A percentile compares a stretch with the other conserved stretches of the same genome.
phyloP scores from a whole-genome alignment of 2,888 invertebrate genomes.

The Pterostichus madidus region DNA sequence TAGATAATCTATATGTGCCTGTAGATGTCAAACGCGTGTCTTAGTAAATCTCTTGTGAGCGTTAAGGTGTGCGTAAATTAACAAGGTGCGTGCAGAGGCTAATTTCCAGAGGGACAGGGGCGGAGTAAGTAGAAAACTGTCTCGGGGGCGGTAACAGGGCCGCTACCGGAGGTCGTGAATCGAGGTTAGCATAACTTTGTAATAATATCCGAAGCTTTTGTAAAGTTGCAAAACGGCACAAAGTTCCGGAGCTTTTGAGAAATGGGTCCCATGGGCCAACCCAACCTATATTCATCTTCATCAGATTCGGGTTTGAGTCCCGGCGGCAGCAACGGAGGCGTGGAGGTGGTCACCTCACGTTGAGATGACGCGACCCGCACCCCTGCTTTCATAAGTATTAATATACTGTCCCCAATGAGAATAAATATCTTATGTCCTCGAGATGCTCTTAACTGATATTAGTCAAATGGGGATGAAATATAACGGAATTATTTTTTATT shows the following conservation, averaged over 20 bases:
- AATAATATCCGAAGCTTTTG: slow-evolving; percentile 66
- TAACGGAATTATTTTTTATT: slow-evolving; percentile 33
- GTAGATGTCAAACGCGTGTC: no score
- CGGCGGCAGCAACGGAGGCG: slow-evolving; percentile 15
- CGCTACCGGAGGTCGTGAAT: slow-evolving; percentile 58
- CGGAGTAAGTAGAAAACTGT: slow-evolving; percentile 10
- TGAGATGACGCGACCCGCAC: background rate
- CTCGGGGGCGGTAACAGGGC: background rate
- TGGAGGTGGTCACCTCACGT: slow-evolving; percentile 46
- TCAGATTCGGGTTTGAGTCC: slow-evolving; percentile 63
- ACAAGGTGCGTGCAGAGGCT: slow-evolving; percentile 41
- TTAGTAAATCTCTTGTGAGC: background rate
- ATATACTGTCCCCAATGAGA: slow-evolving; percentile 48
- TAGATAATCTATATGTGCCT: no score
- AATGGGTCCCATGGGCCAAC: slow-evolving; percentile 64
- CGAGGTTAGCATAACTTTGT: slow-evolving; percentile 65
- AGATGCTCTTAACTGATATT: slow-evolving; percentile 17
- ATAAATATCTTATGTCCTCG: slow-evolving; percentile 47
- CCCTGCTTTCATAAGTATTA: slow-evolving; percentile 45
- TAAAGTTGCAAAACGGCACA: slow-evolving; percentile 64
- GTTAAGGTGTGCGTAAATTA: slow-evolving; percentile 33
- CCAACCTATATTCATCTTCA: slow-evolving; percentile 68
- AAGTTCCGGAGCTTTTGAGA: slow-evolving; percentile 66
- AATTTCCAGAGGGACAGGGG: slow-evolving; percentile 17
- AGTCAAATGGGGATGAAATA: slow-evolving; percentile 6